phyloP scores from a whole-genome alignment of 2,797 vertebrate species.

The Syngnathus rostellatus region DNA sequence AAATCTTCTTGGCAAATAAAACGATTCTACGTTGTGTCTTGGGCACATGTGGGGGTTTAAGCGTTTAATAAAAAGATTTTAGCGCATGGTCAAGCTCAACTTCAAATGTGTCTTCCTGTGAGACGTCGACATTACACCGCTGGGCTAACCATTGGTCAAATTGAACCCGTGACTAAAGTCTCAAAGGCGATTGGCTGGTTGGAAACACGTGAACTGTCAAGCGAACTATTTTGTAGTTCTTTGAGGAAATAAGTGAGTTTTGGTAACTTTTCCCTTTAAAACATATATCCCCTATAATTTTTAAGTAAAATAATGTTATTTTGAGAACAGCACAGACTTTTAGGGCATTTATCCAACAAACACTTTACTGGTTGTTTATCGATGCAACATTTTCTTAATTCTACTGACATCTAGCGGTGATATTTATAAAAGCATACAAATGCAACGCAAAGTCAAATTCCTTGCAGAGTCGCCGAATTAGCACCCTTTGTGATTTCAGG shows the following conservation, averaged over 20 bases:
- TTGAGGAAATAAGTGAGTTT: neutral
- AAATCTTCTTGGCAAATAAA: neutral
- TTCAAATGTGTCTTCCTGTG: neutral
- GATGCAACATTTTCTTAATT: no score
- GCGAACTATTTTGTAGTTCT: slow-evolving; percentile 33
- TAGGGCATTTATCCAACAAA: neutral
- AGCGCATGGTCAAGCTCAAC: neutral
- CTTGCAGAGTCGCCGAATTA: neutral
- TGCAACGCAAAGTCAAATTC: neutral
- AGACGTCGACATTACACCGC: neutral
- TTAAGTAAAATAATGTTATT: neutral
- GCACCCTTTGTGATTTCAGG: neutral
- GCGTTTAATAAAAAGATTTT: neutral
- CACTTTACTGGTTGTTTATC: neutral
- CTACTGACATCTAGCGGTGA: neutral
- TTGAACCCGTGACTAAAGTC: slow-evolving; percentile 11
- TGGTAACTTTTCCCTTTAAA: neutral
- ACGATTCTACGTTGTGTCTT: neutral
- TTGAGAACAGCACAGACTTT: neutral
- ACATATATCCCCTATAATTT: neutral
- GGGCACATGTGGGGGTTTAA: neutral
- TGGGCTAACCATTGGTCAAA: slow-evolving; percentile 32
- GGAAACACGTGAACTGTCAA: neutral
- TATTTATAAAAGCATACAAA: neutral
- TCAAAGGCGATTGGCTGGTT: slow-evolving; percentile 13